Evolutionary conservation across 2,113 vertebrate species (phyloP).

Genomic region (Cinclus cinclus): DNA sequence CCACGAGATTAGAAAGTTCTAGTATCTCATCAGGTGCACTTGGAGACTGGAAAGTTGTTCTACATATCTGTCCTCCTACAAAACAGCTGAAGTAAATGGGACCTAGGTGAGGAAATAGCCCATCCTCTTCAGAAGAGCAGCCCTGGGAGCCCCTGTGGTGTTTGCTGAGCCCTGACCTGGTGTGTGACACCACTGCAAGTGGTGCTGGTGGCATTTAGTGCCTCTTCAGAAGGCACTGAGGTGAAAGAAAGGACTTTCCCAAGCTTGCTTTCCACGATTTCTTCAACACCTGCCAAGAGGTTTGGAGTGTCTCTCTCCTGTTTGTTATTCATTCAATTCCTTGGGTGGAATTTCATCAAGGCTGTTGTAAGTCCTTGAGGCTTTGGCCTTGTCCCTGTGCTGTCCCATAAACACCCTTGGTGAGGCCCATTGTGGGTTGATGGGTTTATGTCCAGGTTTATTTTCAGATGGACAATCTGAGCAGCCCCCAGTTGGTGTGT

Average conservation of each 20-base stretch:
- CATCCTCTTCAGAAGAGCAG: neutral
- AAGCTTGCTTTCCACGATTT: rapidly evolving
- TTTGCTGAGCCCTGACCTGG: neutral
- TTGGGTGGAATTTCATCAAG: neutral
- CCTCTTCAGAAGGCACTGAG: neutral
- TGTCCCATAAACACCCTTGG: neutral
- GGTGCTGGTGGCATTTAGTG: neutral
- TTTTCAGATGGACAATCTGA: neutral
- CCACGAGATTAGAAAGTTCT: neutral
- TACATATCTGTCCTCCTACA: neutral
- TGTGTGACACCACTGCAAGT: rapidly evolving
- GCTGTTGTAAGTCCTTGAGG: neutral
- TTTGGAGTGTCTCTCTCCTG: neutral
- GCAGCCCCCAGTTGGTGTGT: neutral
- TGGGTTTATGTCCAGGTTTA: neutral
- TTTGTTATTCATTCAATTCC: neutral
- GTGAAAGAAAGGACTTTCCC: neutral
- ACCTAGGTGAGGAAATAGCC: rapidly evolving
- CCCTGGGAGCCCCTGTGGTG: neutral
- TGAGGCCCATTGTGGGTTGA: neutral
- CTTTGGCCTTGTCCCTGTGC: neutral
- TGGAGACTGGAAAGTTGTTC: neutral
- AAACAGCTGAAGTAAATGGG: neutral
- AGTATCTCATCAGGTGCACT: neutral
- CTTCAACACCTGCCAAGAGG: neutral